Base-by-base conservation (phyloP, 1,140 invertebrate genomes). In the Lordiphosa clarofinis region DNA sequence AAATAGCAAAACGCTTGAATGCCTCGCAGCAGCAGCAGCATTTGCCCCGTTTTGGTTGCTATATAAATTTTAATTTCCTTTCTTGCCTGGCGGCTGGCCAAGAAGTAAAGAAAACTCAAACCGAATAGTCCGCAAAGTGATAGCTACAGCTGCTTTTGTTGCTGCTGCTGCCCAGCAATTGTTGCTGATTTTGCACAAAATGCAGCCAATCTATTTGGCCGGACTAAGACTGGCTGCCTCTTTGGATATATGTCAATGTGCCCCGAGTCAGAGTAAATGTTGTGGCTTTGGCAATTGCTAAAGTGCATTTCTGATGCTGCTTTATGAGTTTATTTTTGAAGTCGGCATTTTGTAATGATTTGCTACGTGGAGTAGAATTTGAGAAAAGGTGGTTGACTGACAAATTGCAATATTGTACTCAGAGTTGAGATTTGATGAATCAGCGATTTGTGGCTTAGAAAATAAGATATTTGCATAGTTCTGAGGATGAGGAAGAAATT, bases 131-230 rank as follows among this genome's bases (percentile, higher is more conserved):
- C 64, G 64, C 63, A 62, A 63, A 64, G 67, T 70, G 60, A 56
- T 68, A 74, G 64, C 65, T 28, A 6, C 12, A 46, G 46, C 3
- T 4, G 21, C 21, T 21, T 1, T 4, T 21, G 21, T 4, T 21
- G 21, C 4, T 21, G 21, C 64, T 56, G 31, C 52, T 56, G 66
- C 61, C 59, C 72, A 69, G 81, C 74, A 78, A 78, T 79, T 79
- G 74, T 79, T 79, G 70, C 74, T 79, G 75, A 79, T 70, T 79
- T 74, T 81, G 81, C 74, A 81, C 56, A 81, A 79, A 79, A 73
- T 74, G 64, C 74, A 78, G 75, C 53, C 75, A 78, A 78, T 78
- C 70, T 69, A 40, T 44, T 33, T 57, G 12, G 60, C 48, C 40
- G 36, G 39, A 12, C 50, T 48, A 9, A 13, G 8, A 4, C 28